Evolutionary conservation across 2,797 vertebrate genomes (phyloP).

Genomic region (Chiroxiphia lanceolata): DNA sequence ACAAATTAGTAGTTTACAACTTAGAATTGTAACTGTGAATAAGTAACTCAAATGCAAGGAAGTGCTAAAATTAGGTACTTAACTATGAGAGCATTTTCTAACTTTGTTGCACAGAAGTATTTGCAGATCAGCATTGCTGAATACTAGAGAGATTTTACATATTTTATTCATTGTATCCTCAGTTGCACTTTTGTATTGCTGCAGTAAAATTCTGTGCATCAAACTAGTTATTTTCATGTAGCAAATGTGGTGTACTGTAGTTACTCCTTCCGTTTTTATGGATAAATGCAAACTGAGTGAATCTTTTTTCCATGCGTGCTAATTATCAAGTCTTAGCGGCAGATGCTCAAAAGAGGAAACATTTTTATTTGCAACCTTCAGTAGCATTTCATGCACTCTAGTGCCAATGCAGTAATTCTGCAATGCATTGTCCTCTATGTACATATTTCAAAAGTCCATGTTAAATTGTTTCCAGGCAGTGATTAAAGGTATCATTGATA

Average conservation of each 20-base stretch:
- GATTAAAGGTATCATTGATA: neutral
- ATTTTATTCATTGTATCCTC: conserved; percentile 60
- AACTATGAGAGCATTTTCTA: conserved; percentile 1
- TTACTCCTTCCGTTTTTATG: conserved; percentile 68
- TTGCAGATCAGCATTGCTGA: conserved; percentile 84
- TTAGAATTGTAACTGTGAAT: neutral
- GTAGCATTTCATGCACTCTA: neutral
- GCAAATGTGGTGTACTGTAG: conserved; percentile 67
- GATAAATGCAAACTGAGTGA: conserved; percentile 81
- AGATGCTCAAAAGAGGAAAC: neutral
- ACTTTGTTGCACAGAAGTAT: conserved; percentile 80
- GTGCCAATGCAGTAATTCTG: neutral
- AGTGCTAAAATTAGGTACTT: conserved; percentile 23
- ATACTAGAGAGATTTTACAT: conserved; percentile 61
- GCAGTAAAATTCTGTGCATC: conserved; percentile 81
- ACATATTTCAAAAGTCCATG: neutral
- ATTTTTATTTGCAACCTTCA: neutral
- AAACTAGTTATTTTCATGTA: conserved; percentile 70
- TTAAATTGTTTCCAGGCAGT: neutral
- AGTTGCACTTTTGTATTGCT: conserved; percentile 72
- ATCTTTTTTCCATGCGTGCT: conserved; percentile 72
- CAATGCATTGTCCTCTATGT: neutral
- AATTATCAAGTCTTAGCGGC: neutral
- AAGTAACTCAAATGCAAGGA: conserved; percentile 8
- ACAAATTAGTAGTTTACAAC: neutral